phyloP scores from a whole-genome alignment of 30 jellyfish, hydroid and myxozoan genomes.

The Turritopsis dohrnii region DNA sequence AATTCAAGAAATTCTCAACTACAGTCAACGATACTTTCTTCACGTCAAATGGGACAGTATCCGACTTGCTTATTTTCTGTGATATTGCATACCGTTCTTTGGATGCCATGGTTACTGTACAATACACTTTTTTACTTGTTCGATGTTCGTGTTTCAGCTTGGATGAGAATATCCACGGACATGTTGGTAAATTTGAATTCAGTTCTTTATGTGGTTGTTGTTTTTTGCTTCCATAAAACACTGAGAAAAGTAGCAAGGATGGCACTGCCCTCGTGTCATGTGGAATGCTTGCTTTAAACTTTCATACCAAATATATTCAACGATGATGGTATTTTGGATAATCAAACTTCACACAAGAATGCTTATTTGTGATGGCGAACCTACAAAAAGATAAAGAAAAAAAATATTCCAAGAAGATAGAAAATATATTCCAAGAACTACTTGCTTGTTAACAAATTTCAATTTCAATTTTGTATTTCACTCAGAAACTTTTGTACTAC shows the following conservation, averaged over 20 bases:
- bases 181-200: neutral
- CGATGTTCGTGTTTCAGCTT: neutral
- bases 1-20: neutral
- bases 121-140: neutral
- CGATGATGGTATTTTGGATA: neutral
- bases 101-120: neutral
- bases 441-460: no score
- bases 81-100: neutral
- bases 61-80: neutral
- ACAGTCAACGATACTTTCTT: neutral
- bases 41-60: neutral
- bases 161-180: neutral
- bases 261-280: neutral
- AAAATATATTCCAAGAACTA: no score
- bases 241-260: neutral
- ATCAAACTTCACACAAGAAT: neutral
- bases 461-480: no score
- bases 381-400: no score
- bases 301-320: no score
- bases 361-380: no score
- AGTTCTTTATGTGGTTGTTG: neutral
- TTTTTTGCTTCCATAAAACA: neutral
- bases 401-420: no score
- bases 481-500: no score
- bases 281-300: neutral